phyloP scores from a whole-genome alignment of 1,140 invertebrate species.

The Diprion similis region DNA sequence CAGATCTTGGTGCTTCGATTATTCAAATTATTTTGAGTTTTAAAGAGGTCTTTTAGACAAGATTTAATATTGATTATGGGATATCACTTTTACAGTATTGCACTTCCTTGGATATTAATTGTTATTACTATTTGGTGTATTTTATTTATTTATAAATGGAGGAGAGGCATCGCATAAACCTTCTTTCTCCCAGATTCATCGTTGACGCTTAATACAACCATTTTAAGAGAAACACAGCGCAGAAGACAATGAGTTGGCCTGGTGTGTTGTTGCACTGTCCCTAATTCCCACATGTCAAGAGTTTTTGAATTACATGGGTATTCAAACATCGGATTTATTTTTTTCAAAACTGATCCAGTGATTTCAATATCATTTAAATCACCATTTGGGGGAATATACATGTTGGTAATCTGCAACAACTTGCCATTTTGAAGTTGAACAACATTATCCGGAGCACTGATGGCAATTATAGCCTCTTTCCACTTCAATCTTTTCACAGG shows the following conservation, averaged over 20 bases:
- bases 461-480: not conserved
- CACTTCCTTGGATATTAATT: too few species aligned
- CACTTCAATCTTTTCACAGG: not conserved
- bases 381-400: not conserved
- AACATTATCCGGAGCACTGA: not conserved
- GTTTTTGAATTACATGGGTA: conserved; percentile 9
- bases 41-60: too few species aligned
- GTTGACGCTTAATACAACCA: not conserved
- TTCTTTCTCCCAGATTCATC: not conserved
- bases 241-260: too few species aligned
- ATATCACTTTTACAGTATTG: too few species aligned
- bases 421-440: not conserved
- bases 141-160: not conserved
- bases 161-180: not conserved
- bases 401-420: not conserved
- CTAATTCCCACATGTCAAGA: conserved; percentile 6
- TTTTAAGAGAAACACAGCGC: not conserved
- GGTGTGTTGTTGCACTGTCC: too few species aligned
- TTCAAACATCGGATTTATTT: conserved; percentile 3
- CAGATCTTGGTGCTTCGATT: too few species aligned
- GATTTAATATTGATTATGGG: too few species aligned
- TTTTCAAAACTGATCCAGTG: not conserved
- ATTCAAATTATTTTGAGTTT: too few species aligned
- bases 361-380: not conserved
- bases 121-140: too few species aligned